Conservation (phyloP, 2,113 vertebrate genomes). For the Eretmochelys imbricata region DNA sequence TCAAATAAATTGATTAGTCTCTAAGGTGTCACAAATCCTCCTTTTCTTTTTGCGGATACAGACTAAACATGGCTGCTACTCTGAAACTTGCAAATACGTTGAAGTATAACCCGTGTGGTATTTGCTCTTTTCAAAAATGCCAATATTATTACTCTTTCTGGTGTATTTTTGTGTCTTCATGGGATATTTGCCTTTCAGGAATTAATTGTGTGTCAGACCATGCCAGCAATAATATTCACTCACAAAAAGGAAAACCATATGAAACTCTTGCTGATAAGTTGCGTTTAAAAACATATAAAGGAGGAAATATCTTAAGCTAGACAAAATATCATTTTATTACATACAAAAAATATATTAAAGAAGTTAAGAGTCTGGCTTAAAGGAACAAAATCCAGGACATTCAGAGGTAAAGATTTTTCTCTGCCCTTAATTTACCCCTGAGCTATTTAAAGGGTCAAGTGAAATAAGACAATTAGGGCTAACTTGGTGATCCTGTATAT, state of each 20-base stretch:
- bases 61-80: too few species aligned
- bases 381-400: neutral
- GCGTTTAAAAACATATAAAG: neutral
- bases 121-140: neutral
- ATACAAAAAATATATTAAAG: neutral
- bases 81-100: neutral
- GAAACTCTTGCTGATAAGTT: neutral
- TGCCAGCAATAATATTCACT: neutral
- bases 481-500: neutral
- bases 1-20: too few species aligned
- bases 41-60: too few species aligned
- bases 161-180: neutral
- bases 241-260: neutral
- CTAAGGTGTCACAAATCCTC: too few species aligned
- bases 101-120: neutral
- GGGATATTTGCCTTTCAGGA: neutral
- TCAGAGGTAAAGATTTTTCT: neutral
- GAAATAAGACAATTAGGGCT: neutral
- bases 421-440: neutral
- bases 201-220: neutral
- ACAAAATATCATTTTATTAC: neutral
- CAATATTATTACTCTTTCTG: neutral
- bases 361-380: neutral
- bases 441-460: neutral
- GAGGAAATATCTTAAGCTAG: neutral